Evolutionary conservation across 2,797 vertebrate species (phyloP).

Genomic region (Sebastes variabilis): DNA sequence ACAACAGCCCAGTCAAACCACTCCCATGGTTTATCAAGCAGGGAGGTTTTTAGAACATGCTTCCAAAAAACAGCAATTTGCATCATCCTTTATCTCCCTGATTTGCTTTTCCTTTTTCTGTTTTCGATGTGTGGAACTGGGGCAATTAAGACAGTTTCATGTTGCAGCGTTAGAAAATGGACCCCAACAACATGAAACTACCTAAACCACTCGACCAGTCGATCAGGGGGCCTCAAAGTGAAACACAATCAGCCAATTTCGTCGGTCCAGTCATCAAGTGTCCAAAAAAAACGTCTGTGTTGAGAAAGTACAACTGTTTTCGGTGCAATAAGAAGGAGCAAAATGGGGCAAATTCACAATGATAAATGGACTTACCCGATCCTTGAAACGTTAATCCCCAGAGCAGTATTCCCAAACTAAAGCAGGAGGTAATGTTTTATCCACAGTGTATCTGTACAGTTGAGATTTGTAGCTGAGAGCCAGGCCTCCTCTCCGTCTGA

Average conservation of each 20-base stretch:
- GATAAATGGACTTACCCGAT: conserved; percentile 64
- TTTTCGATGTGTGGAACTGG: conserved; percentile 82
- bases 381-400: conserved; percentile 39
- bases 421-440: conserved; percentile 36
- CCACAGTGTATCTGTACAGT: conserved; percentile 45
- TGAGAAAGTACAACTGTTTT: conserved; percentile 28
- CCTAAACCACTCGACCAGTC: conserved; percentile 98
- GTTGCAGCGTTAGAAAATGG: conserved; percentile 94
- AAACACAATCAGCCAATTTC: conserved; percentile 55
- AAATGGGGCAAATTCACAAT: conserved; percentile 26
- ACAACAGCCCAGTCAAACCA: conserved; percentile 26
- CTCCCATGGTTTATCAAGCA: conserved; percentile 14
- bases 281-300: conserved; percentile 20
- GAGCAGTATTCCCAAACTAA: conserved; percentile 35
- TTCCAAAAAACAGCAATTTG: conserved; percentile 28
- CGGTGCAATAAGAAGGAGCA: conserved; percentile 31
- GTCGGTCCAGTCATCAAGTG: conserved; percentile 47
- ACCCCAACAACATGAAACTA: conserved; percentile 99
- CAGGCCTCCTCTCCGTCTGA: conserved; percentile 86
- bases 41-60: conserved; percentile 9
- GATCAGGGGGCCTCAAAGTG: conserved; percentile 70
- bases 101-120: conserved; percentile 39
- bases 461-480: conserved; percentile 54
- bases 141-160: conserved; percentile 98
- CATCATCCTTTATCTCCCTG: conserved; percentile 1